A percentile compares a stretch with the other conserved stretches of the same genome.
Evolutionary conservation across 2,797 vertebrate genomes (phyloP).

Genomic region (Lacerta bilineata): DNA sequence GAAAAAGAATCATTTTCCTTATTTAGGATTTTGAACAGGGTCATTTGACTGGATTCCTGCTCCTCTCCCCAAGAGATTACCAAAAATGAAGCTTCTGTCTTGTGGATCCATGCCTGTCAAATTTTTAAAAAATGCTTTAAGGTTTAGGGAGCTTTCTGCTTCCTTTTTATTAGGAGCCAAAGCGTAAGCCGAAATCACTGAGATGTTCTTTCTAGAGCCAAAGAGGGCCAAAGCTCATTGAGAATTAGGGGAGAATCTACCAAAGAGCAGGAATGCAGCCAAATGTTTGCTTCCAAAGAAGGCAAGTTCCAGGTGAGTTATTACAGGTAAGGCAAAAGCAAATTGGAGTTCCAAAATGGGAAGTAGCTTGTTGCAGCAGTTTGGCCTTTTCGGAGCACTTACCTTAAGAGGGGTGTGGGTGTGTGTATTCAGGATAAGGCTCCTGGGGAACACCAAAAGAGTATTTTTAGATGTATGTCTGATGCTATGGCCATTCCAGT

Average conservation of each 20-base stretch:
- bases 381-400: not conserved
- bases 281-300: conserved; percentile 36
- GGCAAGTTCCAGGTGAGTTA: conserved; percentile 27
- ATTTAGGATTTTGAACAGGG: conserved; percentile 27
- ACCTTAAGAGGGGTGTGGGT: not conserved
- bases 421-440: not conserved
- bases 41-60: conserved; percentile 30
- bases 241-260: conserved; percentile 44
- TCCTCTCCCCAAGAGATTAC: conserved; percentile 19
- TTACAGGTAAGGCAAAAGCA: conserved; percentile 32
- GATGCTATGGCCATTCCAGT: not conserved
- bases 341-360: not conserved
- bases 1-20: conserved; percentile 12
- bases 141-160: conserved; percentile 44
- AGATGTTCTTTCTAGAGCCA: conserved; percentile 37
- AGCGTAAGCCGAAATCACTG: conserved; percentile 16
- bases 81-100: not conserved
- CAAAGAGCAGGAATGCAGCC: conserved; percentile 41
- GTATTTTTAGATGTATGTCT: not conserved
- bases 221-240: conserved; percentile 45
- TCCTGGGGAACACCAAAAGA: not conserved
- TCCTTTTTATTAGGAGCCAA: conserved; percentile 44
- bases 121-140: not conserved
- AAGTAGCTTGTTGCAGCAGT: not conserved
- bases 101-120: conserved; percentile 18